Percentiles rank a stretch among this genome's conserved stretches.
These are phyloP conservation scores for Dicranocentrus wangi DNA, from an alignment of 2,888 invertebrate species.

Conservation along the genomic window DNA sequence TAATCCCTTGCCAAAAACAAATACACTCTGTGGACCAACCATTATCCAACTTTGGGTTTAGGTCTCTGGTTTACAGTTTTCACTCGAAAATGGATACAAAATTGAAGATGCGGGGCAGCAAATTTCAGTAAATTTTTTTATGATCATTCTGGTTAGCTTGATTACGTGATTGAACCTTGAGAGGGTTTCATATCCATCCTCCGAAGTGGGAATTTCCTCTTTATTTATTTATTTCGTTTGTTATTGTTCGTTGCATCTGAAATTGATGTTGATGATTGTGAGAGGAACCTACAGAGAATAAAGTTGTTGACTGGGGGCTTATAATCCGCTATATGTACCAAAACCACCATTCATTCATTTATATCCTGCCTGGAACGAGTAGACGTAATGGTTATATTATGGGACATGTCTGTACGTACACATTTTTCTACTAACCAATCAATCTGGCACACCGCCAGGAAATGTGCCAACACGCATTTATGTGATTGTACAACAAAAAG, in stretches of 20 bases:
- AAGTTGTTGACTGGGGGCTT: background rate
- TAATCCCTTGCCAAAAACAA: constrained; percentile 8
- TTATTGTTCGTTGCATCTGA: background rate
- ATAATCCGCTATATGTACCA: no score
- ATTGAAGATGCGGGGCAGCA: background rate
- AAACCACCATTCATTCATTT: no score
- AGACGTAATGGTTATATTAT: no score
- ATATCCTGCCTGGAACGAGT: no score
- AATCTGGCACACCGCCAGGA: constrained; percentile 48
- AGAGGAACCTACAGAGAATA: background rate
- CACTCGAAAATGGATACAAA: background rate
- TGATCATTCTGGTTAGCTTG: background rate
- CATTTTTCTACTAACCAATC: constrained; percentile 45
- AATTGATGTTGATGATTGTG: background rate
- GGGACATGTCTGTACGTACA: no score
- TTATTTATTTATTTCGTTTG: background rate
- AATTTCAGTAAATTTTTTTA: background rate
- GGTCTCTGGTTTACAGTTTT: background rate
- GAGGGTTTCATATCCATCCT: no score
- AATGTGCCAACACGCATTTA: constrained; percentile 19
- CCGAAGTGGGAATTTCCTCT: background rate
- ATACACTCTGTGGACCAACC: constrained; percentile 8
- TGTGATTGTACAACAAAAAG: constrained; percentile 15
- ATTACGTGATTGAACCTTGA: constrained; percentile 9
- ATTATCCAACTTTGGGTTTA: background rate